Evolutionary conservation across 2,113 vertebrate species (phyloP).

Genomic region (Neoarius graeffei): DNA sequence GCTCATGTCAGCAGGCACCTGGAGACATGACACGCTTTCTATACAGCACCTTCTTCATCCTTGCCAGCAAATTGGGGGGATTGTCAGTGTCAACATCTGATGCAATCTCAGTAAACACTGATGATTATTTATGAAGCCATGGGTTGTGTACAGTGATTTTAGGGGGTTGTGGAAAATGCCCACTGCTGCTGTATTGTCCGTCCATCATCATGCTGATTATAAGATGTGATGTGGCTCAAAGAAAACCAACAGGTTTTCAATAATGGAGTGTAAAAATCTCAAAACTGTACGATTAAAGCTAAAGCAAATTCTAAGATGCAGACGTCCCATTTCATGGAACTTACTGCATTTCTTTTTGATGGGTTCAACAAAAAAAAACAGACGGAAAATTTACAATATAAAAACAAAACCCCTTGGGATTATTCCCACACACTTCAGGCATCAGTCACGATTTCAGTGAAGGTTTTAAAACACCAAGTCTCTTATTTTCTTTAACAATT

Average conservation of each 20-base stretch:
- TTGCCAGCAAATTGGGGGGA: slow-evolving; percentile 70
- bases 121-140: slow-evolving; percentile 63
- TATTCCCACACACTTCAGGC: background rate
- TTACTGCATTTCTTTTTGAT: background rate
- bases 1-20: slow-evolving; percentile 60
- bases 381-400: background rate
- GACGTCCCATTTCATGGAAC: background rate
- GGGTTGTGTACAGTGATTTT: slow-evolving; percentile 49
- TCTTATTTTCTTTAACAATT: slow-evolving; percentile 53
- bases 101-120: slow-evolving; percentile 73
- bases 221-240: slow-evolving; percentile 9
- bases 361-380: background rate
- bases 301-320: background rate
- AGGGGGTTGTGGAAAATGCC: slow-evolving; percentile 18
- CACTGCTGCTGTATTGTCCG: background rate
- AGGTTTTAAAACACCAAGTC: background rate
- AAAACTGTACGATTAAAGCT: background rate
- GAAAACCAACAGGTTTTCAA: slow-evolving; percentile 13
- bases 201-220: background rate
- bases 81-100: slow-evolving; percentile 73
- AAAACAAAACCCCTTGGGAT: background rate
- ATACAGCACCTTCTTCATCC: slow-evolving; percentile 67
- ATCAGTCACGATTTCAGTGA: background rate
- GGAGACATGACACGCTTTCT: slow-evolving; percentile 78
- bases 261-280: background rate